Base-by-base conservation (phyloP, 2,888 invertebrate genomes). In the Drosophila heteroneura region DNA sequence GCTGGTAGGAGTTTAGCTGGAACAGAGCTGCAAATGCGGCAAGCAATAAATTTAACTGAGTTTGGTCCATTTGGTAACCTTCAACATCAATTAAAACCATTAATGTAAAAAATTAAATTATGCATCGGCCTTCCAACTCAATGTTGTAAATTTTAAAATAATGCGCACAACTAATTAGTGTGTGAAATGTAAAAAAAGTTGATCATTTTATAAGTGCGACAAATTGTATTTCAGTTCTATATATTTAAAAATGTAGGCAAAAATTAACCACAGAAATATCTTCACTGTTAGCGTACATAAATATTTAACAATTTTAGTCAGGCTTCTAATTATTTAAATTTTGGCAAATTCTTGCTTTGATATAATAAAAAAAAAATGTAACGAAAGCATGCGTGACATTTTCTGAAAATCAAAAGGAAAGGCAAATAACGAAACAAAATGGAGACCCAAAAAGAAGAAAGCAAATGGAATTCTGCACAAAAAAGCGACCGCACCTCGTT, bases 401-500 rank as follows among this genome's bases (percentile, higher is more conserved):
- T 79, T 60, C 51, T 14, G 28, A 33, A 54, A 53, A 35, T 49
- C 37, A 30, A 56, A 69, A 63, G 61, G 65, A 49, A 65, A 65
- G 41, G 51, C 33, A 60, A 53, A 77, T 33, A 53, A 62, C 32
- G 19, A 65, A 69, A 32, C 51, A 63, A 49, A 53, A 49, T 39
- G 22, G 47, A 72, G 47, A 47, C 54, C 28, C 61, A 52, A 60
- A 53, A 64, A 64, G 57, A 49, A 54, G 16, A 32, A 61, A 53
- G 47, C 26, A 47, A 47, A 26, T 47, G 51, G 30, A 35, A 64
- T 58, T 28, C 39, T n/a, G 60, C 54, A 69, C 56, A 62, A 64
- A 62, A 71, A 75, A 16, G 54, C 60, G 63, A 83, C 84, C 89
- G 65, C 89, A 86, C 44, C 71, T 89, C 86, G 90, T 86, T 90